Evolutionary conservation across 2,888 invertebrate species (phyloP).

Genomic region (Orgyia antiqua): DNA sequence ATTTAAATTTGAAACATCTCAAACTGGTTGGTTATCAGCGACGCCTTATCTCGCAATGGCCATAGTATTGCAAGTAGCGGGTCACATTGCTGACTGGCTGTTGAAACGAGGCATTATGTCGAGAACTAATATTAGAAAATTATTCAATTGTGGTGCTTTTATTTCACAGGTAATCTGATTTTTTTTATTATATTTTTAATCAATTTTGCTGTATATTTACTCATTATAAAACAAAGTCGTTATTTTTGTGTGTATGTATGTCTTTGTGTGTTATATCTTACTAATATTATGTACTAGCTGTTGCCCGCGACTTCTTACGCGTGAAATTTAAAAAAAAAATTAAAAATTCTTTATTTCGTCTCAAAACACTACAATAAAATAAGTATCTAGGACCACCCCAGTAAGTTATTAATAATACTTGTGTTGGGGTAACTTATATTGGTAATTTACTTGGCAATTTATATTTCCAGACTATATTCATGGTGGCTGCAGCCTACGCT

Average conservation of each 20-base stretch:
- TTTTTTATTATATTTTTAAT: too few species aligned
- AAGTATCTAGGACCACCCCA: too few species aligned
- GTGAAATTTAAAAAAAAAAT: too few species aligned
- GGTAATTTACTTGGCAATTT: too few species aligned
- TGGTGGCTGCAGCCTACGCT: constrained; percentile 88
- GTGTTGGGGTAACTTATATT: too few species aligned
- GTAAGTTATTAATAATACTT: too few species aligned
- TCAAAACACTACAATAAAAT: too few species aligned
- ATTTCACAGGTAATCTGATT: constrained; percentile 55
- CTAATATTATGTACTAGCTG: too few species aligned
- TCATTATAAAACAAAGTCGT: too few species aligned
- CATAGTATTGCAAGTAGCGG: constrained; percentile 86
- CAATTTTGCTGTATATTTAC: neutral
- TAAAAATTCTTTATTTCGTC: too few species aligned
- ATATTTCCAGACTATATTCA: constrained; percentile 87
- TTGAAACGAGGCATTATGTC: constrained; percentile 80
- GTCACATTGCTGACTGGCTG: constrained; percentile 90
- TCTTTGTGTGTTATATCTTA: neutral
- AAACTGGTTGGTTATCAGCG: constrained; percentile 90
- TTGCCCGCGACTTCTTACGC: too few species aligned
- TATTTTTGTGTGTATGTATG: too few species aligned
- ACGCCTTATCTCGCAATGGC: constrained; percentile 95
- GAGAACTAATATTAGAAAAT: constrained; percentile 83
- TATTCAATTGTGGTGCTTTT: constrained; percentile 71
- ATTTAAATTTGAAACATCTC: constrained; percentile 83